These are phyloP conservation scores for Tachina grossa DNA, from an alignment of 2,888 invertebrate genomes.

Conservation along the genomic window DNA sequence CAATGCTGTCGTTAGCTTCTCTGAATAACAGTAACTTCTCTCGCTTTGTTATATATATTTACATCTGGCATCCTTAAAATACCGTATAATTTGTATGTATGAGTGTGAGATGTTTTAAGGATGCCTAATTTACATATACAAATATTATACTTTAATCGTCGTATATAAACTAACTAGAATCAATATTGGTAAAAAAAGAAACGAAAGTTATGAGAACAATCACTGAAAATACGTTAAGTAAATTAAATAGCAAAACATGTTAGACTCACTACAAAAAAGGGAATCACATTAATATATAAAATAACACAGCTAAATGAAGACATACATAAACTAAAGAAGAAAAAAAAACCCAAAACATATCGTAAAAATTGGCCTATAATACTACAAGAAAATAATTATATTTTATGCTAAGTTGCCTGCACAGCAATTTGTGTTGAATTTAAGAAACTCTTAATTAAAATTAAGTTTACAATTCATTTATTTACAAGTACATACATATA, in stretches of 20 bases:
- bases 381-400: constrained; percentile 12
- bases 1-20: neutral
- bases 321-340: constrained; percentile 10
- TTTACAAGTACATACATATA: constrained; percentile 23
- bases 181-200: constrained; percentile 32
- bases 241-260: constrained; percentile 43
- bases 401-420: constrained; percentile 37
- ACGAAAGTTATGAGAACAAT: constrained; percentile 56
- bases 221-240: constrained; percentile 67
- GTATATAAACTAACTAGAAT: neutral
- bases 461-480: constrained; percentile 19
- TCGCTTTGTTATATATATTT: neutral
- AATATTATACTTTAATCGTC: neutral
- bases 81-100: no score
- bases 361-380: constrained; percentile 64
- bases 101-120: no score
- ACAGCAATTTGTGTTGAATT: constrained; percentile 34
- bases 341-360: constrained; percentile 63
- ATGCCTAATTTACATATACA: no score
- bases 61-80: no score
- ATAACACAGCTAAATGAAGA: neutral
- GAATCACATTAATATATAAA: constrained; percentile 27
- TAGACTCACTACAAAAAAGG: constrained; percentile 3
- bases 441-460: constrained; percentile 1
- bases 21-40: neutral